Conservation (phyloP, 2,113 vertebrate species). For the Charadrius vociferus region DNA sequence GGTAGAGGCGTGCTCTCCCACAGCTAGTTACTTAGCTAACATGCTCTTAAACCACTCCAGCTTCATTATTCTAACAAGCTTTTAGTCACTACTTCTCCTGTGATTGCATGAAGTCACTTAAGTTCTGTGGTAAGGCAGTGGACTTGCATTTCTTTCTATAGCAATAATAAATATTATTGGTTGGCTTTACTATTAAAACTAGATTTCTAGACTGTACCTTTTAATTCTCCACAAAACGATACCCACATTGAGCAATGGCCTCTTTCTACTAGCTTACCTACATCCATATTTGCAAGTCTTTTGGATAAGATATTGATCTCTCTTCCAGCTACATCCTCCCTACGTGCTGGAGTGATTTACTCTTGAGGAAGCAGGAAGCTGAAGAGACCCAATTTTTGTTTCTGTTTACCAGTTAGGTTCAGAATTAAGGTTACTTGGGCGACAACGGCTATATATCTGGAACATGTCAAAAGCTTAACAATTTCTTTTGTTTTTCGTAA, state of each 20-base stretch:
- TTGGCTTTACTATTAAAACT: not conserved
- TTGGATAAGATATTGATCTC: not conserved
- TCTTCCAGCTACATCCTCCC: not conserved
- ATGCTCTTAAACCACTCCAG: not conserved
- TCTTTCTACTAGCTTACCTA: not conserved
- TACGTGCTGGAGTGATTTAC: not conserved
- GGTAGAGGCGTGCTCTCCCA: not conserved
- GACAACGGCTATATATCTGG: not conserved
- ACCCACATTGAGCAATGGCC: too few relatives aligned
- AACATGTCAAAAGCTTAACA: not conserved
- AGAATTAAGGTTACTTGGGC: not conserved
- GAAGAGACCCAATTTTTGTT: not conserved
- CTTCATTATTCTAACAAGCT: not conserved
- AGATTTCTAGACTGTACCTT: not conserved
- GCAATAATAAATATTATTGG: not conserved
- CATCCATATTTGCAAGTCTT: not conserved
- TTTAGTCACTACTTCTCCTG: not conserved
- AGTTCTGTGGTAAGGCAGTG: not conserved
- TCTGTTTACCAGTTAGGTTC: not conserved
- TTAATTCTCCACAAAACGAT: fast-evolving
- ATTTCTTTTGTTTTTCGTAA: not conserved
- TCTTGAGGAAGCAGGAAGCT: not conserved
- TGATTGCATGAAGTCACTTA: not conserved
- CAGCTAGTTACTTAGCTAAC: not conserved
- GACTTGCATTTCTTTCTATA: not conserved